Percentiles rank a stretch among this genome's conserved stretches.
phyloP scores from a whole-genome alignment of 2,797 vertebrate species.

The Acanthurus lineatus region DNA sequence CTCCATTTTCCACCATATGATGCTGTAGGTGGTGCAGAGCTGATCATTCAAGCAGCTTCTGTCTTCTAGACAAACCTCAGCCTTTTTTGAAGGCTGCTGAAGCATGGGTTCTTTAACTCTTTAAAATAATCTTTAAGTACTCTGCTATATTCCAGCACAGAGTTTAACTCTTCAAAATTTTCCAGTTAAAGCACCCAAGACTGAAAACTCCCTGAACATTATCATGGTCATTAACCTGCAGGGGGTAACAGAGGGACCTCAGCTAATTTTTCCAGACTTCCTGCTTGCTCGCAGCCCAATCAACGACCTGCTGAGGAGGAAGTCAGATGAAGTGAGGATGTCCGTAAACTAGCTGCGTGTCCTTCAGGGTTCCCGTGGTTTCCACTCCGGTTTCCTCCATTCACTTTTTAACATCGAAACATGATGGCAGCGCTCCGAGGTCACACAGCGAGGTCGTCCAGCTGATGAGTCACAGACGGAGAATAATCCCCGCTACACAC shows the following conservation, averaged over 20 bases:
- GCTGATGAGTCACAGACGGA: constrained; percentile 66
- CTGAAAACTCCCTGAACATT: constrained; percentile 17
- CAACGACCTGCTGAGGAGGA: constrained; percentile 76
- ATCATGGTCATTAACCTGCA: constrained; percentile 42
- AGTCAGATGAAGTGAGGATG: constrained; percentile 78
- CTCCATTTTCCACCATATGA: background rate
- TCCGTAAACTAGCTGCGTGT: constrained; percentile 68
- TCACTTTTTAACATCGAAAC: constrained; percentile 65
- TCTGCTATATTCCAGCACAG: background rate
- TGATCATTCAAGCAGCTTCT: background rate
- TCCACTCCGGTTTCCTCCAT: constrained; percentile 76
- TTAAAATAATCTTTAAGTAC: background rate
- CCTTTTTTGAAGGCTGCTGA: background rate
- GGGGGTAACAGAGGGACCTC: constrained; percentile 50
- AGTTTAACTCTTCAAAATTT: background rate
- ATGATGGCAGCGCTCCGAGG: constrained; percentile 56
- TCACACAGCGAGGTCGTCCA: constrained; percentile 59
- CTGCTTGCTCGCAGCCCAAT: constrained; percentile 74
- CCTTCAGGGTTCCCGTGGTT: constrained; percentile 71
- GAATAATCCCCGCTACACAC: constrained; percentile 21
- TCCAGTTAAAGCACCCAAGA: constrained; percentile 3
- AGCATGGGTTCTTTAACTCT: background rate
- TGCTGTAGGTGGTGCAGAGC: too few species aligned
- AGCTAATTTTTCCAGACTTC: constrained; percentile 63
- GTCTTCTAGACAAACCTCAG: background rate